phyloP scores from a whole-genome alignment of 2,797 vertebrate species.

The Tauraco hartlaubi region DNA sequence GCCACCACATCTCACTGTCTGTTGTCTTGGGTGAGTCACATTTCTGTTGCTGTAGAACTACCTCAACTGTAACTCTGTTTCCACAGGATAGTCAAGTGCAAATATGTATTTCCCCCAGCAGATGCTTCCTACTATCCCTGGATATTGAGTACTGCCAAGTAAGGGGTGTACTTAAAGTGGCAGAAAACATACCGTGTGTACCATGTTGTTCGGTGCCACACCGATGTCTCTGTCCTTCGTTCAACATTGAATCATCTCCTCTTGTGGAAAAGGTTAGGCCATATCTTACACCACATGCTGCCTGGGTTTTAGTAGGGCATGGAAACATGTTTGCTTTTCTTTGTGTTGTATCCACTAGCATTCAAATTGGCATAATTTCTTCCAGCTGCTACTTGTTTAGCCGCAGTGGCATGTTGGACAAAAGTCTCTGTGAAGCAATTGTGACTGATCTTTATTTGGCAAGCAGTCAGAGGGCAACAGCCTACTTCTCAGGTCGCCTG shows the following conservation, averaged over 20 bases:
- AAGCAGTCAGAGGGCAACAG: neutral
- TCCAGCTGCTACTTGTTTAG: neutral
- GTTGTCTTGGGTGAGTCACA: neutral
- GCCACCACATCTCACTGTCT: neutral
- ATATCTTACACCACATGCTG: neutral
- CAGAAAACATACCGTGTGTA: neutral
- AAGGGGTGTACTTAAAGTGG: neutral
- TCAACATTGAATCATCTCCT: neutral
- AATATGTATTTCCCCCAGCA: neutral
- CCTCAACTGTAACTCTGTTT: neutral
- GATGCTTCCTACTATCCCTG: neutral
- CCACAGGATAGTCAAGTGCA: neutral
- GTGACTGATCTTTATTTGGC: conserved; percentile 16
- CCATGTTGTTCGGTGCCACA: neutral
- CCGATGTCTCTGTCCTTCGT: neutral
- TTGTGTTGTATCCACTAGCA: neutral
- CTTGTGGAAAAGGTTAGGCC: neutral
- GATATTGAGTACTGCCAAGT: neutral
- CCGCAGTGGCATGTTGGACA: neutral
- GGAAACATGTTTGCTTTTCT: neutral
- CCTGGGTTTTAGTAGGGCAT: neutral
- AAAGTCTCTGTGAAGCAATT: conserved; percentile 26
- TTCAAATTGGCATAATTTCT: neutral
- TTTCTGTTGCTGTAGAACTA: neutral
- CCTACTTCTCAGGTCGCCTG: neutral